These are phyloP conservation scores for Enoplosus armatus DNA, from an alignment of 2,797 vertebrate species.

Conservation along the genomic window DNA sequence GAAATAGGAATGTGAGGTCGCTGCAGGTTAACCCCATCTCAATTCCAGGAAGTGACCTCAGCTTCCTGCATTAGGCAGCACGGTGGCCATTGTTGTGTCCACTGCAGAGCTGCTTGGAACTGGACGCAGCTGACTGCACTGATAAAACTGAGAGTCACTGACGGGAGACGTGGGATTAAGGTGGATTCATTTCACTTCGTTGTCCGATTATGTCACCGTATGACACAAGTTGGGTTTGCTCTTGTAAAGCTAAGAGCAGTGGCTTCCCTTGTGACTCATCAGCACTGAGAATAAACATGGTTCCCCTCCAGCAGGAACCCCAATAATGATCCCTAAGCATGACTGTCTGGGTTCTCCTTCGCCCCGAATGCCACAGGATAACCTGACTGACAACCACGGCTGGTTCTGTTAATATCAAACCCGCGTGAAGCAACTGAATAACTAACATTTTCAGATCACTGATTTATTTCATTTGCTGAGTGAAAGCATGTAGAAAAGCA, in stretches of 20 bases:
- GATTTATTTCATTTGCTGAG: not conserved
- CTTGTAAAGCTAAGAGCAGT: not conserved
- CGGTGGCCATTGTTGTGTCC: slow-evolving; percentile 26
- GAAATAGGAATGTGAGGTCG: slow-evolving; percentile 60
- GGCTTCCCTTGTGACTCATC: slow-evolving; percentile 48
- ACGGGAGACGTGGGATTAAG: not conserved
- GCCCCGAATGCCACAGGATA: not conserved
- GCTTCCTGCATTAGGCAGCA: slow-evolving; percentile 74
- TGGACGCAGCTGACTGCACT: not conserved
- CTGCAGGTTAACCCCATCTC: slow-evolving; percentile 55
- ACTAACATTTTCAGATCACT: not conserved
- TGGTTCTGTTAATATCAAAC: slow-evolving; percentile 21
- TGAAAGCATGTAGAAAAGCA: slow-evolving; percentile 14
- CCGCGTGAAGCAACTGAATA: not conserved
- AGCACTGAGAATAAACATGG: slow-evolving; percentile 26
- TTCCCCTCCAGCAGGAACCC: slow-evolving; percentile 14
- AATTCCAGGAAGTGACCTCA: slow-evolving; percentile 83
- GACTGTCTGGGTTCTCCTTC: not conserved
- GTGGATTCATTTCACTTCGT: not conserved
- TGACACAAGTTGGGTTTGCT: not conserved
- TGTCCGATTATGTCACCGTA: not conserved
- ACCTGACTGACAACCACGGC: not conserved
- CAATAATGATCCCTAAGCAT: not conserved
- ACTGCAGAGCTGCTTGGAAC: not conserved
- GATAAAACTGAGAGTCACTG: slow-evolving; percentile 14